phyloP scores from a whole-genome alignment of 2,888 invertebrate species.

The Cenopis cana region DNA sequence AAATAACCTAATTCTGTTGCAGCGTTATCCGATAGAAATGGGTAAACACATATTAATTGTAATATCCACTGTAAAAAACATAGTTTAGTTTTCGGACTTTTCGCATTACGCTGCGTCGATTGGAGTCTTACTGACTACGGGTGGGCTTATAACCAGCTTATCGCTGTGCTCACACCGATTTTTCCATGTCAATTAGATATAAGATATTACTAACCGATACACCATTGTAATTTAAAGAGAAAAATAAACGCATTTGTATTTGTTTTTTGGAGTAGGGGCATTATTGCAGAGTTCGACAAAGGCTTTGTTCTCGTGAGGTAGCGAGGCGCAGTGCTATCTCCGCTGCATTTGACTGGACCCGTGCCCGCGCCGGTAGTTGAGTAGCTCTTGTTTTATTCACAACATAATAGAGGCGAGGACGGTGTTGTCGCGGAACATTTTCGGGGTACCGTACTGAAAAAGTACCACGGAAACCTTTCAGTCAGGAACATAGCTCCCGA shows the following conservation, averaged over 20 bases:
- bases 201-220: too few relatives aligned
- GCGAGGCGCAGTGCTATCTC: constrained; percentile 32
- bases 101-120: not conserved
- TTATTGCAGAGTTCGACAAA: constrained; percentile 24
- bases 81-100: not conserved
- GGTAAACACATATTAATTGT: not conserved
- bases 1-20: not conserved
- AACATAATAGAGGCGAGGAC: constrained; percentile 28
- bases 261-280: too few relatives aligned
- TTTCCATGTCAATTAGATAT: too few relatives aligned
- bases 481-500: not conserved
- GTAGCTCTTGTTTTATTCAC: constrained; percentile 48
- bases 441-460: not conserved
- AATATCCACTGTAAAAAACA: not conserved
- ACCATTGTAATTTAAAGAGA: too few relatives aligned
- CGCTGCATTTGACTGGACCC: constrained; percentile 35
- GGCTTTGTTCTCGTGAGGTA: constrained; percentile 28
- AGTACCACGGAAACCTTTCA: not conserved
- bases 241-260: too few relatives aligned
- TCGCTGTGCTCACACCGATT: too few relatives aligned
- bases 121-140: too few relatives aligned
- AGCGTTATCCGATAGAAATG: not conserved
- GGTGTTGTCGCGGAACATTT: constrained; percentile 11
- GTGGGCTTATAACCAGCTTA: too few relatives aligned
- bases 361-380: constrained; percentile 40